Conservation (phyloP, 1,140 invertebrate genomes). For the Acromyrmex echinatior region DNA sequence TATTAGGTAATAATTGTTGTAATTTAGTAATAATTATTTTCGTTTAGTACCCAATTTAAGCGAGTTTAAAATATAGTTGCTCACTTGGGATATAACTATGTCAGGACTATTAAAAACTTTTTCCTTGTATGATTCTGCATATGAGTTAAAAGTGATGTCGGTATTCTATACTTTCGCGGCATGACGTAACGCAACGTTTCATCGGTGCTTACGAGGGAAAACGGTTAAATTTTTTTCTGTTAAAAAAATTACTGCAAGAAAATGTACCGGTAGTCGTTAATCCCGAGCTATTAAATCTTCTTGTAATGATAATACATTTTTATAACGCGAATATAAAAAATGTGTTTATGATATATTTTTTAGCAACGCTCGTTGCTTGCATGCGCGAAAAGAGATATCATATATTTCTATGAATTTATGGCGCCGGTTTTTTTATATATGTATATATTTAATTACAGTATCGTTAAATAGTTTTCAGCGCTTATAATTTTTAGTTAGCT, state of each 20-base stretch:
- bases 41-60: neutral
- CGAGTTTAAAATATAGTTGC: constrained; percentile 1
- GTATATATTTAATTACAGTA: neutral
- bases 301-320: constrained; percentile 35
- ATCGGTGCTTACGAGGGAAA: constrained; percentile 22
- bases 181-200: constrained; percentile 53
- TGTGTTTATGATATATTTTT: neutral
- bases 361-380: neutral
- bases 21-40: neutral
- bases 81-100: neutral
- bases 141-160: constrained; percentile 38
- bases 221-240: constrained; percentile 23
- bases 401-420: neutral
- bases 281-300: constrained; percentile 34
- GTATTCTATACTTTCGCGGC: constrained; percentile 52
- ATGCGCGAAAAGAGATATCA: neutral
- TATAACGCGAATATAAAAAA: neutral
- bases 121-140: constrained; percentile 23
- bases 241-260: constrained; percentile 37
- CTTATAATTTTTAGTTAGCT: neutral
- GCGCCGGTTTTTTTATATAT: neutral
- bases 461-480: neutral
- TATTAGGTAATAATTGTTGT: constrained; percentile 22
- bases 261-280: constrained; percentile 34
- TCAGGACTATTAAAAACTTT: constrained; percentile 36